Conservation (phyloP, 2,888 invertebrate species). For the Chaitophorus viminalis region DNA sequence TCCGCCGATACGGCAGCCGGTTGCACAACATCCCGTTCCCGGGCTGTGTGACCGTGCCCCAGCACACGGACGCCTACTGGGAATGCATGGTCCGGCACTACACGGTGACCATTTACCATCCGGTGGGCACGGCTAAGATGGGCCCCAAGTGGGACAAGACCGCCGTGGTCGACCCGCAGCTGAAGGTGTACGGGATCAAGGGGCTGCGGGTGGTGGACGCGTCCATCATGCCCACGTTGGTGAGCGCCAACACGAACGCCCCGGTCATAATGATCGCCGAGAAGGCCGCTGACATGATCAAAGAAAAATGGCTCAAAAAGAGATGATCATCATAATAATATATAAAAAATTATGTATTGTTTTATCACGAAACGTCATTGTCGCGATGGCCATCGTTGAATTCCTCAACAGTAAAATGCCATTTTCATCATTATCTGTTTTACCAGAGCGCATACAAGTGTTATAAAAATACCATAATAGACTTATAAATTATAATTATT, state of each 20-base stretch:
- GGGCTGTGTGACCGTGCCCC: conserved; percentile 76
- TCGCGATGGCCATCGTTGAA: too few relatives aligned
- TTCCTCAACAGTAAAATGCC: too few relatives aligned
- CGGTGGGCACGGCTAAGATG: conserved; percentile 89
- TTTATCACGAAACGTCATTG: not conserved
- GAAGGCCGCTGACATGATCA: conserved; percentile 88
- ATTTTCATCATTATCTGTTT: not conserved
- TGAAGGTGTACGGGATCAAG: conserved; percentile 82
- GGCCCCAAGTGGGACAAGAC: conserved; percentile 86
- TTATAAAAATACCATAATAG: not conserved
- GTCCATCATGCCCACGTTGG: conserved; percentile 86
- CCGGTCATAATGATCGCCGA: conserved; percentile 91
- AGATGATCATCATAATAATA: not conserved
- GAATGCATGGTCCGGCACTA: conserved; percentile 88
- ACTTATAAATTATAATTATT: too few relatives aligned
- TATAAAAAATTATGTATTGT: not conserved
- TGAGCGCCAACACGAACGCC: conserved; percentile 87
- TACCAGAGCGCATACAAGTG: too few relatives aligned
- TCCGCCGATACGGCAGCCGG: conserved; percentile 78
- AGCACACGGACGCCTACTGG: conserved; percentile 82
- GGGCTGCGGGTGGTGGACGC: conserved; percentile 85
- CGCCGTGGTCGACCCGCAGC: conserved; percentile 83
- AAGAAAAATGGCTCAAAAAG: conserved; percentile 76
- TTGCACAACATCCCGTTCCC: conserved; percentile 80
- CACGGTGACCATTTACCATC: conserved; percentile 86